Conservation (phyloP, 2,797 vertebrate species). For the Bovichtus diacanthus region DNA sequence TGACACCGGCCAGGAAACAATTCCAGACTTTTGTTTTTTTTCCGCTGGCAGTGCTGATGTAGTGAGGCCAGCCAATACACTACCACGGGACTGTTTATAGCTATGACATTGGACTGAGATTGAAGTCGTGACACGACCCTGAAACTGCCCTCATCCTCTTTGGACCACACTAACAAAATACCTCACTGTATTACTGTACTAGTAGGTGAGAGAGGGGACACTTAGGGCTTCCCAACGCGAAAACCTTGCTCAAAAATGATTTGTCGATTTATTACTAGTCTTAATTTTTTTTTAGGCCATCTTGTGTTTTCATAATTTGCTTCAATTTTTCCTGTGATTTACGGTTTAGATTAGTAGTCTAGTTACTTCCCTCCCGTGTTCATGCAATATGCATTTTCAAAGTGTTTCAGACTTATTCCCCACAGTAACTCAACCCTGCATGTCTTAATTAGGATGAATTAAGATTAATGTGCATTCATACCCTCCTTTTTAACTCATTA, state of each 20-base stretch:
- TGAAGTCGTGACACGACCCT: conserved; percentile 63
- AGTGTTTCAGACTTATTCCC: background rate
- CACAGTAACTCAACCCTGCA: background rate
- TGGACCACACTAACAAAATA: conserved; percentile 52
- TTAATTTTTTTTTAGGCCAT: background rate
- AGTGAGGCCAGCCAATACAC: conserved; percentile 66
- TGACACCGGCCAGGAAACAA: conserved; percentile 74
- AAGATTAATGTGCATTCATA: conserved; percentile 22
- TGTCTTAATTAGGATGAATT: conserved; percentile 25
- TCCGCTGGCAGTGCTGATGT: conserved; percentile 52
- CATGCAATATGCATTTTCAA: conserved; percentile 8
- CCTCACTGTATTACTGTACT: conserved; percentile 19
- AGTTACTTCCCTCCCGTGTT: background rate
- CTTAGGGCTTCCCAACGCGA: background rate
- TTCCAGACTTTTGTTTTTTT: conserved; percentile 51
- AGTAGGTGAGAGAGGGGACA: conserved; percentile 4
- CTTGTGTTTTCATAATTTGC: background rate
- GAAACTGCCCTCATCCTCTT: conserved; percentile 46
- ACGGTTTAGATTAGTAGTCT: background rate
- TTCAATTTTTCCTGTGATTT: background rate
- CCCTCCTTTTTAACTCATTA: conserved; percentile 11
- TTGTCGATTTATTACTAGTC: background rate
- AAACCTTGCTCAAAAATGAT: too few relatives aligned
- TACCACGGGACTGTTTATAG: conserved; percentile 63
- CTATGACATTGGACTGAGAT: conserved; percentile 63